A percentile compares a stretch with the other conserved stretches of the same genome.
Evolutionary conservation across 1,140 invertebrate species (phyloP).

Genomic region (Saccostrea echinata): DNA sequence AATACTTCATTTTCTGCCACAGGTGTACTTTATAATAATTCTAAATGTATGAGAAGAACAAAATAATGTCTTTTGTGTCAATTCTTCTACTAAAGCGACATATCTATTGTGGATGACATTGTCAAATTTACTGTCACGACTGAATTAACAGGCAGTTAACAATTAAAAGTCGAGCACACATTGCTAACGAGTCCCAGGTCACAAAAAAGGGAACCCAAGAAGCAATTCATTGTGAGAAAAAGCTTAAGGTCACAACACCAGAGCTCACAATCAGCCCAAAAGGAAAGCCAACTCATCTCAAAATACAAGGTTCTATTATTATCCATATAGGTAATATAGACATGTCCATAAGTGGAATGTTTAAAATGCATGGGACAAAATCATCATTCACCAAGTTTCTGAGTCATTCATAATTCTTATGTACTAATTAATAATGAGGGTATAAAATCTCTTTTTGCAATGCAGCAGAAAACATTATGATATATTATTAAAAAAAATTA

Average conservation of each 20-base stretch:
- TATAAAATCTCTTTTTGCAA: too few relatives aligned
- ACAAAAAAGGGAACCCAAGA: background rate
- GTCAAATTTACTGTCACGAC: slow-evolving; percentile 15
- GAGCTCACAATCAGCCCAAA: background rate
- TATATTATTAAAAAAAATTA: too few relatives aligned
- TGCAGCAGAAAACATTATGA: too few relatives aligned
- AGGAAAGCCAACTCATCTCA: background rate
- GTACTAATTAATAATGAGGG: too few relatives aligned
- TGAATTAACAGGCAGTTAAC: slow-evolving; percentile 18
- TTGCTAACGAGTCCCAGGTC: background rate
- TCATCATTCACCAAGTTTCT: too few relatives aligned
- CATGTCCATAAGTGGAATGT: too few relatives aligned
- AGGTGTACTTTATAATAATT: background rate
- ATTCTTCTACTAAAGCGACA: background rate
- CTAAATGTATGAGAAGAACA: background rate
- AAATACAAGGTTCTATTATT: background rate
- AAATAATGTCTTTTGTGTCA: background rate
- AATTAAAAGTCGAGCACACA: background rate
- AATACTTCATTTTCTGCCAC: background rate
- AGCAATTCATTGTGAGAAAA: slow-evolving; percentile 2
- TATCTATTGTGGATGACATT: background rate
- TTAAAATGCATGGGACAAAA: too few relatives aligned
- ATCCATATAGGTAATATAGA: background rate
- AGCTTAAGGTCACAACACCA: background rate
- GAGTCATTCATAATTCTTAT: too few relatives aligned